These are phyloP conservation scores for Lithodes maja DNA, from an alignment of 2,888 invertebrate genomes.

Conservation along the genomic window DNA sequence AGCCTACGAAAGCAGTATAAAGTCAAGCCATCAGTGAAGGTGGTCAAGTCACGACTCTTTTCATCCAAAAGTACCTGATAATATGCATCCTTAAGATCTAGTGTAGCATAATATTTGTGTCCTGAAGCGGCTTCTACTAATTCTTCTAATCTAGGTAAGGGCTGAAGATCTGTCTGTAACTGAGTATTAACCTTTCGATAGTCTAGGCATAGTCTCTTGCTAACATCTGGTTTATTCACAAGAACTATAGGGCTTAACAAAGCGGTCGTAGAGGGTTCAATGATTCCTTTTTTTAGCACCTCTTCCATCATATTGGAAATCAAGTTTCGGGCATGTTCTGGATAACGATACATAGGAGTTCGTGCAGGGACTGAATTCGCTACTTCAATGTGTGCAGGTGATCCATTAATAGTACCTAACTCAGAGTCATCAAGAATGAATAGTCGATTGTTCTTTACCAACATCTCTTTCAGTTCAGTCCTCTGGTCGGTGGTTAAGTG, in stretches of 20 bases:
- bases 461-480: neutral
- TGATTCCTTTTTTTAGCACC: neutral
- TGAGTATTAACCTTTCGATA: constrained; percentile 22
- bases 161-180: neutral
- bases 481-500: neutral
- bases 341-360: constrained; percentile 25
- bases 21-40: constrained; percentile 26
- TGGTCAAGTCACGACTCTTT: constrained; percentile 4
- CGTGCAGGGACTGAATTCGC: neutral
- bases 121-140: constrained; percentile 30
- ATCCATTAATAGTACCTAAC: neutral
- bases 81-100: constrained; percentile 36
- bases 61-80: constrained; percentile 25
- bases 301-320: neutral
- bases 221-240: constrained; percentile 28
- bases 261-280: constrained; percentile 15
- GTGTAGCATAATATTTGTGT: constrained; percentile 11
- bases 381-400: constrained; percentile 9
- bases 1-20: neutral
- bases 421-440: neutral
- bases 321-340: neutral
- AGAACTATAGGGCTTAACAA: constrained; percentile 28
- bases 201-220: constrained; percentile 26
- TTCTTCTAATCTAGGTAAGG: constrained; percentile 19
- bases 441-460: neutral